Conservation (phyloP, 1,140 invertebrate species). For the Drosophila equinoxialis region DNA sequence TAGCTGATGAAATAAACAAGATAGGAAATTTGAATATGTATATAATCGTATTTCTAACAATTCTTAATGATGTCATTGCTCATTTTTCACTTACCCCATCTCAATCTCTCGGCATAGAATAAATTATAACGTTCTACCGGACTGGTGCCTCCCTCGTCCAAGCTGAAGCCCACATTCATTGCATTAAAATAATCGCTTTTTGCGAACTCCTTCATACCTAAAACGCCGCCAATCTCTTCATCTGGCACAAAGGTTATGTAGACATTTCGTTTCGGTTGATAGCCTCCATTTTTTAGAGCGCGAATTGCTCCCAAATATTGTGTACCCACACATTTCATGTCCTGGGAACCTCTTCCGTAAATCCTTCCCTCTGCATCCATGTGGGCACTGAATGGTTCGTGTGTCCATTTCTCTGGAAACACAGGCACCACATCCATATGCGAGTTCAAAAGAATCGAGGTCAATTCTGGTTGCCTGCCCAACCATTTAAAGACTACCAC, state of each 20-base stretch:
- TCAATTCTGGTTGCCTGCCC: constrained; percentile 87
- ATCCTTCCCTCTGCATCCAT: constrained; percentile 91
- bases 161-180: constrained; percentile 94
- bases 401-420: constrained; percentile 86
- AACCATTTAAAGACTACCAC: constrained; percentile 90
- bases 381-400: constrained; percentile 89
- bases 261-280: constrained; percentile 87
- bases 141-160: constrained; percentile 93
- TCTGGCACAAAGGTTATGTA: constrained; percentile 93
- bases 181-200: constrained; percentile 89
- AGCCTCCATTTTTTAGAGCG: constrained; percentile 85
- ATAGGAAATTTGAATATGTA: constrained; percentile 11
- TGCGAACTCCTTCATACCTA: constrained; percentile 93
- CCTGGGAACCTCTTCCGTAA: constrained; percentile 91
- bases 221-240: constrained; percentile 94
- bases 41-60: neutral
- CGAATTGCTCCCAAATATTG: constrained; percentile 88
- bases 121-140: constrained; percentile 86
- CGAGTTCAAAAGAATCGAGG: constrained; percentile 91
- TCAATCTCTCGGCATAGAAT: constrained; percentile 90
- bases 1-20: neutral
- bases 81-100: constrained; percentile 85
- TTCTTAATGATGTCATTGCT: constrained; percentile 66
- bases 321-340: constrained; percentile 83
- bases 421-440: constrained; percentile 96